Conservation (phyloP, 2,113 vertebrate species). For the Melanerpes aurifrons region DNA sequence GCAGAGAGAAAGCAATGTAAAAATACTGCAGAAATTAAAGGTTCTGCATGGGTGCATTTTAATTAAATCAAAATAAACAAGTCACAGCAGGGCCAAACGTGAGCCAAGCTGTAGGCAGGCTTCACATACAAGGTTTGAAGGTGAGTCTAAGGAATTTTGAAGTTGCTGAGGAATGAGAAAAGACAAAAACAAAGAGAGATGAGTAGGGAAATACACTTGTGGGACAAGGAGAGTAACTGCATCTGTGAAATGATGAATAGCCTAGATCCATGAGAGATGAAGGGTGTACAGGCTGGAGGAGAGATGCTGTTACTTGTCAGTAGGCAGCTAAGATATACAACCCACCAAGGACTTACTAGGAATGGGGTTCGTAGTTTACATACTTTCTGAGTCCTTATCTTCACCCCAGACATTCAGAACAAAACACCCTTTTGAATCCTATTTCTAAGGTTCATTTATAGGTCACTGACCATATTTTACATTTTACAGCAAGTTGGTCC, state of each 20-base stretch:
- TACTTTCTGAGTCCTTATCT: not conserved
- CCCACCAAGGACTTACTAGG: not conserved
- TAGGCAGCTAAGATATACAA: not conserved
- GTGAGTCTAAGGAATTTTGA: constrained; percentile 31
- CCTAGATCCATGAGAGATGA: not conserved
- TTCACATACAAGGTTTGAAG: constrained; percentile 13
- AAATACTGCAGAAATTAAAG: constrained; percentile 27
- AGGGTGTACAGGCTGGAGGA: not conserved
- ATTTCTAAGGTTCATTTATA: not conserved
- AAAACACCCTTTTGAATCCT: not conserved
- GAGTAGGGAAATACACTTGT: not conserved
- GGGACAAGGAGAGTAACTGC: not conserved
- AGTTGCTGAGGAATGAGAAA: constrained; percentile 28
- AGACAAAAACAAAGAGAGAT: not conserved
- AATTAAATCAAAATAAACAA: constrained; percentile 70
- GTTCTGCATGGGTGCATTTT: constrained; percentile 52
- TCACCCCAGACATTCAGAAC: not conserved
- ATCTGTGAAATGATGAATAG: not conserved
- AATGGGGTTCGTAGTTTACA: not conserved
- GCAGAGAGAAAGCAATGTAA: not conserved
- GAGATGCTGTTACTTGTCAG: not conserved
- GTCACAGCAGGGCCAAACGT: constrained; percentile 16
- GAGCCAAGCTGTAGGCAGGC: constrained; percentile 35
- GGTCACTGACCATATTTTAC: not conserved
- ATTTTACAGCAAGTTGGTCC: not conserved